Conservation (phyloP, 2,113 vertebrate species). For the Bettongia penicillata region DNA sequence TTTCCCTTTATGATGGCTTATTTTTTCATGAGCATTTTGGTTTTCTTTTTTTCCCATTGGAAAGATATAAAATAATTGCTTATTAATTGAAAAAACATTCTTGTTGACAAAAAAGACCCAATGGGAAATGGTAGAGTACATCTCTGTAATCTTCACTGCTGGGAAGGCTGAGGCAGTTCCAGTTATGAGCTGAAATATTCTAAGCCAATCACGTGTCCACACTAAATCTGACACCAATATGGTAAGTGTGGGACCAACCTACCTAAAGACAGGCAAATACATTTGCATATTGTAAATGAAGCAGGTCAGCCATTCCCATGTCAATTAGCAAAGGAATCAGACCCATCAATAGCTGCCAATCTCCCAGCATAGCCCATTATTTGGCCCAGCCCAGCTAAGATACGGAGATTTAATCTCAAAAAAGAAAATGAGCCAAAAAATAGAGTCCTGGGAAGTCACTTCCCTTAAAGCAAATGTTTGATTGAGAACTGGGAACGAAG, state of each 20-base stretch:
- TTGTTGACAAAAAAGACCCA: not conserved
- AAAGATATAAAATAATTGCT: not conserved
- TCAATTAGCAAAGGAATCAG: not conserved
- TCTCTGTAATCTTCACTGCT: not conserved
- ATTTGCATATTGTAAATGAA: not conserved
- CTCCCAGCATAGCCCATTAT: not conserved
- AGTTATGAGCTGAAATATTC: not conserved
- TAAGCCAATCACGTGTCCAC: not conserved
- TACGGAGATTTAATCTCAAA: not conserved
- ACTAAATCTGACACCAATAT: not conserved
- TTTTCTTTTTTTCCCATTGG: not conserved
- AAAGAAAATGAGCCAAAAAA: not conserved
- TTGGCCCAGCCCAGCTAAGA: too few species aligned
- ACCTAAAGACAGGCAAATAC: not conserved
- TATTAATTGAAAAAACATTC: not conserved
- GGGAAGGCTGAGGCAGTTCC: not conserved
- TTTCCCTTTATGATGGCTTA: not conserved
- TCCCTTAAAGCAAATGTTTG: not conserved
- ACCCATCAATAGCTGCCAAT: not conserved
- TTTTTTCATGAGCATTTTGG: not conserved
- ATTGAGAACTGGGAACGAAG: not conserved
- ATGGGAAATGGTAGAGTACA: not conserved
- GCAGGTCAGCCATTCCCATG: not conserved
- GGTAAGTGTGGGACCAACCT: not conserved
- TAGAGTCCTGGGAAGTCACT: not conserved